Base-by-base conservation (phyloP, 2,797 vertebrate species). In the Fistularia commersonii region DNA sequence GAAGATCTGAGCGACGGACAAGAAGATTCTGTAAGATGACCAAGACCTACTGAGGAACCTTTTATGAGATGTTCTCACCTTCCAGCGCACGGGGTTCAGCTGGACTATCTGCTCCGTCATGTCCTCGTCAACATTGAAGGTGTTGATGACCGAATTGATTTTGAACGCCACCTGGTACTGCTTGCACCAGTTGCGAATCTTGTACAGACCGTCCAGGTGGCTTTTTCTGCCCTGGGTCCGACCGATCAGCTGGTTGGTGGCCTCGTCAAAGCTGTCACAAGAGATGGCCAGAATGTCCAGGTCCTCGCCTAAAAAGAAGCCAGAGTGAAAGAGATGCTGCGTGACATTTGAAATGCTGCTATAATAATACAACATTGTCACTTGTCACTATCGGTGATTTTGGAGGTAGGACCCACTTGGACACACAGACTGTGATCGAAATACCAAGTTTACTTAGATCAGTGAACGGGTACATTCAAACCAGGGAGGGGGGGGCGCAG, bases 121-220 rank as follows among this genome's bases (percentile, higher is more conserved):
- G 61, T 97, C 93, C 69, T 98, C 95, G 0, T 94, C 88, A 35
- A 92, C 45, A 3, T 99, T 99, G 79, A 92, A 97, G 14, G 86
- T 92, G 69, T 96, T 98, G 70, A 98, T 93, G 51, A 99, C 96
- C 0, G 96, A 97, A 66, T 99, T 99, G 76, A 99, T 91, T 77
- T 99, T 99, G 85, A 98, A 97, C 1, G 96, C 96, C 64, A 98
- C 93, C 49, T 82, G 88, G 33, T 97, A 94, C 0, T 93, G 68
- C 13, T 56, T 69, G 67, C 96, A 97, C 96, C 96, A 99, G 11
- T 12, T 61, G 12, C 88, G 72, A 45, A 99, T 83, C 62, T 87
- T 94, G 32, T 87, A 84, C 0, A 98, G 89, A 50, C 90, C 94
- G 46, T 95, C 91, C 6, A 98, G 65, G 0, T 98, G 96, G 72